A percentile compares a stretch with the other conserved stretches of the same genome.
phyloP scores from a whole-genome alignment of 2,113 vertebrate species.

The Oryzias celebensis region DNA sequence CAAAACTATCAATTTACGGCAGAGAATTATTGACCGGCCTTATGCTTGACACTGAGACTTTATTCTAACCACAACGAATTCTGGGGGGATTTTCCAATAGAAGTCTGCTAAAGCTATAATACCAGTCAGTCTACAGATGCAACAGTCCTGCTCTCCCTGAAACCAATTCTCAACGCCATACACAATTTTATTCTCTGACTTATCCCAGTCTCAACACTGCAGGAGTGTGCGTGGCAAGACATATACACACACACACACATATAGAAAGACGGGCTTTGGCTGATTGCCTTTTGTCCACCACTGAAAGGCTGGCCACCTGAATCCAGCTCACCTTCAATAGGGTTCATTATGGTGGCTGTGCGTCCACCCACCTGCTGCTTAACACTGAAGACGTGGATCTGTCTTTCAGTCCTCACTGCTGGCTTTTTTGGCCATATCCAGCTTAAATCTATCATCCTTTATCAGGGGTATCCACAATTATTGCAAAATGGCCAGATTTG shows the following conservation, averaged over 20 bases:
- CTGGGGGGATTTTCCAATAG: conserved; percentile 61
- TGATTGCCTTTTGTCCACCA: conserved; percentile 67
- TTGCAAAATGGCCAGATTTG: too few species aligned
- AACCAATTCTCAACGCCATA: conserved; percentile 57
- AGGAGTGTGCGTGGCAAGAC: conserved; percentile 29
- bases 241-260: conserved; percentile 10
- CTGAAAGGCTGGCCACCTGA: conserved; percentile 65
- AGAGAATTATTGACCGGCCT: conserved; percentile 52
- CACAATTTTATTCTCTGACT: conserved; percentile 51
- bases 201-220: conserved; percentile 34
- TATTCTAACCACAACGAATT: conserved; percentile 59
- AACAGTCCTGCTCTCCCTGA: conserved; percentile 48
- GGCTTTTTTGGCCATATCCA: conserved; percentile 5
- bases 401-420: conserved; percentile 18
- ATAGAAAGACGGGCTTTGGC: conserved; percentile 35
- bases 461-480: too few species aligned
- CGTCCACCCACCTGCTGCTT: conserved; percentile 58
- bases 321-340: conserved; percentile 65
- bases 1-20: conserved; percentile 60
- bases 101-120: conserved; percentile 50
- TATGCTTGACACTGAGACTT: conserved; percentile 52
- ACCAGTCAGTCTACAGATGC: conserved; percentile 47
- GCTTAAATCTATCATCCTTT: conserved; percentile 31
- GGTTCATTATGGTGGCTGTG: conserved; percentile 52
- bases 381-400: conserved; percentile 50